A percentile compares a stretch with the other conserved stretches of the same genome.
phyloP scores from a whole-genome alignment of 92 coral and sea anemone genomes.

The Pocillopora meandrina region DNA sequence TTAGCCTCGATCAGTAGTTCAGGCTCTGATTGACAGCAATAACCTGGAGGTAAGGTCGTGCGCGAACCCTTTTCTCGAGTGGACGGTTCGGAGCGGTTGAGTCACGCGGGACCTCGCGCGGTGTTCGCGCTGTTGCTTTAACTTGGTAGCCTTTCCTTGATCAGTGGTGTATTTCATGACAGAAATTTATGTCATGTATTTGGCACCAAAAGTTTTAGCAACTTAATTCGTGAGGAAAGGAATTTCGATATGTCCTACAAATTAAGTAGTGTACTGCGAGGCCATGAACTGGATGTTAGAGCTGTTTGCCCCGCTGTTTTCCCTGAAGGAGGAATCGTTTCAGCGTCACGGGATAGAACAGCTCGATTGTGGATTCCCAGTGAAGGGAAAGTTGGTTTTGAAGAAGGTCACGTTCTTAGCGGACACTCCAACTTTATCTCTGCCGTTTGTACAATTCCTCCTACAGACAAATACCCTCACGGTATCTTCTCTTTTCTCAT shows the following conservation, averaged over 20 bases:
- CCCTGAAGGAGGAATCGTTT: slow-evolving; percentile 83
- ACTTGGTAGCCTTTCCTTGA: slow-evolving; percentile 13
- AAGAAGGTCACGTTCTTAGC: slow-evolving; percentile 91
- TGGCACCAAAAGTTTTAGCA: not conserved
- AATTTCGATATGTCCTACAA: slow-evolving; percentile 75
- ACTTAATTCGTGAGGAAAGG: not conserved
- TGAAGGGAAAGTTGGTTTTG: slow-evolving; percentile 59
- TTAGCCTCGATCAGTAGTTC: too few relatives aligned
- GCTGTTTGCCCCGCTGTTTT: slow-evolving; percentile 88
- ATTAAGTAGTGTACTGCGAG: slow-evolving; percentile 87
- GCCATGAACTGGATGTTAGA: slow-evolving; percentile 96
- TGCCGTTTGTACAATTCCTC: slow-evolving; percentile 89
- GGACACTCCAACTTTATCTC: slow-evolving; percentile 94
- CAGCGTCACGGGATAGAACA: slow-evolving; percentile 92
- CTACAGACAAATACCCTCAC: slow-evolving; percentile 80
- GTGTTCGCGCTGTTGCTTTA: not conserved
- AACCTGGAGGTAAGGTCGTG: not conserved
- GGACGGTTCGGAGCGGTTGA: too few relatives aligned
- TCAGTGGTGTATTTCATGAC: not conserved
- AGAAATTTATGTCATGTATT: not conserved
- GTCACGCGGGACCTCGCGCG: not conserved
- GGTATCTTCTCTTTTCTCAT: slow-evolving; percentile 54
- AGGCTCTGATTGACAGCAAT: too few relatives aligned
- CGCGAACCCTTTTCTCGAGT: not conserved
- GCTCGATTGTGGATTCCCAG: slow-evolving; percentile 83